Evolutionary conservation across 2,797 vertebrate species (phyloP).

Genomic region (Danionella dracula): DNA sequence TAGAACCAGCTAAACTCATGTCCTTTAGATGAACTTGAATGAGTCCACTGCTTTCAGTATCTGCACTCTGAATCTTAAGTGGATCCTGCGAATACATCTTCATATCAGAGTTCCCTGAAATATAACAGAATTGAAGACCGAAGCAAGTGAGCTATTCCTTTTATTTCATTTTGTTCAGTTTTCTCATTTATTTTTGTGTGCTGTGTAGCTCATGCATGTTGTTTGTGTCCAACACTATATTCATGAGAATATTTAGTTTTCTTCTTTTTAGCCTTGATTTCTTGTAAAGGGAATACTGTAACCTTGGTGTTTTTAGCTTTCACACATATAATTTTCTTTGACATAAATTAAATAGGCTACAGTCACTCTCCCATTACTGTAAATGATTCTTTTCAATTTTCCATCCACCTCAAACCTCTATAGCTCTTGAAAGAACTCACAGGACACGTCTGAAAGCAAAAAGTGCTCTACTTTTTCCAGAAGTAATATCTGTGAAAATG

Average conservation of each 20-base stretch:
- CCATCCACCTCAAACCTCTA: not conserved
- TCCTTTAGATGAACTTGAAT: too few species aligned
- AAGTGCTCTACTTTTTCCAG: conserved; percentile 17
- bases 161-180: too few species aligned
- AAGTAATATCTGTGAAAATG: conserved; percentile 27
- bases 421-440: conserved; percentile 8
- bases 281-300: not conserved
- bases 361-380: not conserved
- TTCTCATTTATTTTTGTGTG: too few species aligned
- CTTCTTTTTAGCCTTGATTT: not conserved
- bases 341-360: conserved; percentile 10
- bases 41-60: too few species aligned
- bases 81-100: too few species aligned
- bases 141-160: too few species aligned
- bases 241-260: not conserved
- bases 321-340: not conserved
- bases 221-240: too few species aligned
- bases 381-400: not conserved
- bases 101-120: too few species aligned
- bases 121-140: too few species aligned
- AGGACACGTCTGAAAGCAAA: not conserved
- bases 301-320: conserved; percentile 8
- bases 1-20: too few species aligned
- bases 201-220: too few species aligned
- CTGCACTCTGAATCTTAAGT: too few species aligned